Evolutionary conservation across 2,888 invertebrate species (phyloP), one percentile per base, ranked within the genome.

Genomic region (Geophilus truncorum): DNA sequence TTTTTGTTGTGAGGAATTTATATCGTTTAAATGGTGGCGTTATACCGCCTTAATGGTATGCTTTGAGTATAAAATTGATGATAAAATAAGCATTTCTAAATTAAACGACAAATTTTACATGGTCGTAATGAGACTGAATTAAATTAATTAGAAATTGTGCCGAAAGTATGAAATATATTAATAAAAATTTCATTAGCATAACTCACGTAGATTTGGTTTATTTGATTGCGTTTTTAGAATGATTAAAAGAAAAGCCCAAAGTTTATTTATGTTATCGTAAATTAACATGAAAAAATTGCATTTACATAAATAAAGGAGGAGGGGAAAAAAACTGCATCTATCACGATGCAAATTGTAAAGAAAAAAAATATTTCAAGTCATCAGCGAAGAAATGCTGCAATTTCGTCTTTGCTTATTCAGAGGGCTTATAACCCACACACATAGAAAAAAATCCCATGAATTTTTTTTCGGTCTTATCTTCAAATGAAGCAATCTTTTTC

Each of bases 351-450:
- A 62, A 62, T 23, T 62, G 10, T 5, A 62, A 10, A 1, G 0
- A 62, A 62, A 62, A 62, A 62, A 62, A 34, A 40, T 40, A 62
- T 62, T 23, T 62, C 5, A 23, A 62, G 18, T 62, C 57, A 62
- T 23, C 23, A 62, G 57, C 57, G 18, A 62, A 62, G 23, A 10
- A 62, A 62, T 23, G 21, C 57, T 62, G 57, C 23, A 62, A 62
- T n/a, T 62, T 62, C 57, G n/a, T n/a, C n/a, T n/a, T n/a, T 62
- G 15, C 57, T 62, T 62, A 62, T 62, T 62, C 57, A 62, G 57
- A 23, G 57, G 21, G 57, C 57, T 62, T 62, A 62, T 23, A 10
- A 0, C 57, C 23, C 57, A 23, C 10, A 18, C 57, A n/a, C n/a
- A n/a, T n/a, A 23, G 21, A 62, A 62, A 62, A 62, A 62, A 62